A percentile compares a stretch with the other conserved stretches of the same genome.
Conservation (phyloP, 2,888 invertebrate species). For the Minunthozetes semirufus region DNA sequence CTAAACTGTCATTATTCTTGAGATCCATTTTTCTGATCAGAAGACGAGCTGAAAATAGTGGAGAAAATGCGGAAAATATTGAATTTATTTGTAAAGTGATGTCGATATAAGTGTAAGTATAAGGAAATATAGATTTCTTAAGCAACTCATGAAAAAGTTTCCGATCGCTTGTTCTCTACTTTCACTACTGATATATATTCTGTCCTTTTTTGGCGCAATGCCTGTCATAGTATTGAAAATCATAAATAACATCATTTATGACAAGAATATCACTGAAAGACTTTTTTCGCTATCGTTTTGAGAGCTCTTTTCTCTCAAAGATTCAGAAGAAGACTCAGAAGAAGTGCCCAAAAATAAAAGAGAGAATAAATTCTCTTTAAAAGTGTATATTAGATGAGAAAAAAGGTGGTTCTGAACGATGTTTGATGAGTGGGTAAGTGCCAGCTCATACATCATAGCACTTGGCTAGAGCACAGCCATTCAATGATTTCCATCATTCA, state of each 20-base stretch:
- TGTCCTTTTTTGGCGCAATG: background rate
- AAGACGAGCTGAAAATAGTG: too few relatives aligned
- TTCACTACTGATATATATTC: background rate
- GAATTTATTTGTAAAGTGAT: background rate
- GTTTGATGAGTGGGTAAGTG: conserved; percentile 6
- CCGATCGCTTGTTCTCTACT: background rate
- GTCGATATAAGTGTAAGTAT: background rate
- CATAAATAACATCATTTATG: conserved; percentile 3
- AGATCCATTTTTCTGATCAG: background rate
- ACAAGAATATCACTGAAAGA: background rate
- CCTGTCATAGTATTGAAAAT: conserved; percentile 2
- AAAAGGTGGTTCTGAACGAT: background rate
- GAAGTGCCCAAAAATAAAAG: background rate
- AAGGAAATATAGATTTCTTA: background rate
- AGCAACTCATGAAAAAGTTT: background rate
- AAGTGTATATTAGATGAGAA: background rate
- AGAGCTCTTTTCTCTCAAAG: too few relatives aligned
- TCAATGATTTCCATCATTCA: background rate
- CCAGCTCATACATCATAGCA: background rate
- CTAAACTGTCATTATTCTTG: background rate
- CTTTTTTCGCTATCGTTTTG: background rate
- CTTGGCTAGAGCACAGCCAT: background rate
- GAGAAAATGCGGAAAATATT: background rate
- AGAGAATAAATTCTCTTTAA: background rate
- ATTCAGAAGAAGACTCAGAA: background rate